phyloP scores from a whole-genome alignment of 2,888 invertebrate species.

The Ophioninae sp. region DNA sequence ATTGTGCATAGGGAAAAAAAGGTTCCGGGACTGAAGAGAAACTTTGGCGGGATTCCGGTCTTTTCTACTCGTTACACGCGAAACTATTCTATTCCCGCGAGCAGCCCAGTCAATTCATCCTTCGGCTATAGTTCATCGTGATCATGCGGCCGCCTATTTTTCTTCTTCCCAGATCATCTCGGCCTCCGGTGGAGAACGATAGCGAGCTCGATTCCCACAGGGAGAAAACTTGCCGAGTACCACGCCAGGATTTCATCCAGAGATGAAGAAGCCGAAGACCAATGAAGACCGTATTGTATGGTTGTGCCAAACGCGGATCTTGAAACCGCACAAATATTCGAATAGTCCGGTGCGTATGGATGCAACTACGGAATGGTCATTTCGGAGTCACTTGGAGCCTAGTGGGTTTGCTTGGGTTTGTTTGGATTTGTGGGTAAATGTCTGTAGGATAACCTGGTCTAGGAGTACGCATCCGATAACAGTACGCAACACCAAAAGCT shows the following conservation, averaged over 20 bases:
- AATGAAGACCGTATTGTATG: neutral
- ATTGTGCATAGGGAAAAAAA: constrained; percentile 40
- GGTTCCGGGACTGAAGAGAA: constrained; percentile 25
- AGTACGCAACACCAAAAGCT: too few relatives aligned
- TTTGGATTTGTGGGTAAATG: too few relatives aligned
- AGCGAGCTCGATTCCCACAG: constrained; percentile 74
- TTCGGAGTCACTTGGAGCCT: too few relatives aligned
- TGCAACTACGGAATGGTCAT: neutral
- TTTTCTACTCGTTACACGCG: constrained; percentile 46
- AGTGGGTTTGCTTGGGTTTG: too few relatives aligned
- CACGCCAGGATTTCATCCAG: constrained; percentile 30
- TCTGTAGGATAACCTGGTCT: too few relatives aligned
- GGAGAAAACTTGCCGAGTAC: constrained; percentile 19
- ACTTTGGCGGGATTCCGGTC: constrained; percentile 59
- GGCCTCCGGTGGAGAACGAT: constrained; percentile 60
- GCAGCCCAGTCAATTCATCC: constrained; percentile 38
- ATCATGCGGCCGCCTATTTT: constrained; percentile 18
- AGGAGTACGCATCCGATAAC: too few relatives aligned
- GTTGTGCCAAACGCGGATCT: constrained; percentile 34
- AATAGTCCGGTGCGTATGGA: neutral
- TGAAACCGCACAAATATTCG: neutral
- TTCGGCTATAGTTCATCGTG: constrained; percentile 43
- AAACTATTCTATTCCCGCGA: constrained; percentile 27
- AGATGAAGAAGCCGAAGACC: constrained; percentile 13
- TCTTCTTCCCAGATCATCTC: constrained; percentile 36